Evolutionary conservation across 2,113 vertebrate species (phyloP).

Genomic region (Anhinga anhinga): DNA sequence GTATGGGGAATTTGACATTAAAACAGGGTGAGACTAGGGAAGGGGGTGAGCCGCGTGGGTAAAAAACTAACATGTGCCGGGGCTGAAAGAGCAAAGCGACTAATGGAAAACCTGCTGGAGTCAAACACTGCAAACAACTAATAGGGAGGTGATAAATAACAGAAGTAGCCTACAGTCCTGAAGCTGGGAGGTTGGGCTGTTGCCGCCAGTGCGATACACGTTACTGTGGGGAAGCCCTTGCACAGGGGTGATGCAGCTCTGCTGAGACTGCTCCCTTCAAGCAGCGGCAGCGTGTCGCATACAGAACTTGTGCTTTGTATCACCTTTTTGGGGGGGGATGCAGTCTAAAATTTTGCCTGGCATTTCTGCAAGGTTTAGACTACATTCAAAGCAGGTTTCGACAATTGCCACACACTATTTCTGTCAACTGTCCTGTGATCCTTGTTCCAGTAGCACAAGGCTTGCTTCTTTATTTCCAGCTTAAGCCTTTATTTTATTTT

Average conservation of each 20-base stretch:
- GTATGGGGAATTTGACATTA: fast-evolving
- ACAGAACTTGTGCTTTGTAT: background rate
- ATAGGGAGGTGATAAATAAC: background rate
- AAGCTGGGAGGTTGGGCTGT: background rate
- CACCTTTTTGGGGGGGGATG: background rate
- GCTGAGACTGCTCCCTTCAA: fast-evolving
- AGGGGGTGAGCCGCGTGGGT: background rate
- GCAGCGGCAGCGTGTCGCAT: fast-evolving
- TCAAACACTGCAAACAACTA: background rate
- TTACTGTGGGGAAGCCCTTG: background rate
- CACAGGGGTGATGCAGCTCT: background rate
- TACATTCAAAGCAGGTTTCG: background rate
- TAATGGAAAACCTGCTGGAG: background rate
- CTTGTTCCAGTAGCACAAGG: background rate
- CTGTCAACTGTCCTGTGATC: background rate
- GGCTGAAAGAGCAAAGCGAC: background rate
- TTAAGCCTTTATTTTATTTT: background rate
- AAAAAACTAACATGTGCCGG: background rate
- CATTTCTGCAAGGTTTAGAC: background rate
- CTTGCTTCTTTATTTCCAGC: background rate
- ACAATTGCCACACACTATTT: fast-evolving
- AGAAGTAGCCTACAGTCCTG: background rate
- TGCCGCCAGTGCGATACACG: fast-evolving
- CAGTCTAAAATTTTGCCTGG: no score
- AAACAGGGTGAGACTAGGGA: background rate